Conservation (phyloP, 2,797 vertebrate species). For the Smutsia gigantea region DNA sequence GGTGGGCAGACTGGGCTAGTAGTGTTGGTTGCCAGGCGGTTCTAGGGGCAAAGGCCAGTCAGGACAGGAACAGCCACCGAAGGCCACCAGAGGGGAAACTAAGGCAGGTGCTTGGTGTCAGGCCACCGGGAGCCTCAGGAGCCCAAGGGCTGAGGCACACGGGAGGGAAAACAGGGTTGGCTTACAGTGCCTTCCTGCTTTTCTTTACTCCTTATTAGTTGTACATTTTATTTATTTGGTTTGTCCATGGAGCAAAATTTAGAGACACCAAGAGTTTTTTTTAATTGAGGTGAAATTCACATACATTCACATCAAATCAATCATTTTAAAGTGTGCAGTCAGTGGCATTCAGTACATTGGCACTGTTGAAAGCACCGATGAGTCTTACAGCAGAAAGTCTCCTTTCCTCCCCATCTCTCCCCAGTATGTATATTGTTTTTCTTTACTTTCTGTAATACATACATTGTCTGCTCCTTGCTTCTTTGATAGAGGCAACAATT, state of each 20-base stretch:
- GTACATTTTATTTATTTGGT: not conserved
- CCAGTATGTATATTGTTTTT: not conserved
- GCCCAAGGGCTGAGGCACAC: not conserved
- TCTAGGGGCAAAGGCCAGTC: not conserved
- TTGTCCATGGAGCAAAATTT: not conserved
- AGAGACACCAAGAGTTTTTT: not conserved
- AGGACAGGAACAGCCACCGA: not conserved
- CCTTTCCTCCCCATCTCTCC: not conserved
- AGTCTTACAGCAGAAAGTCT: not conserved
- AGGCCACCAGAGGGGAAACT: not conserved
- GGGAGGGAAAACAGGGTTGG: not conserved
- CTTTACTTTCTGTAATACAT: not conserved
- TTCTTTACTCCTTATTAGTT: not conserved
- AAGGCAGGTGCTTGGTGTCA: accelerated
- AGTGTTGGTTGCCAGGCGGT: not conserved
- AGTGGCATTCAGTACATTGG: not conserved
- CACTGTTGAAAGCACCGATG: not conserved
- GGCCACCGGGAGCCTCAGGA: not conserved
- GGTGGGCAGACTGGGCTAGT: not conserved
- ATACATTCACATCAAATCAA: not conserved
- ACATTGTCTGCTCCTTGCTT: not conserved
- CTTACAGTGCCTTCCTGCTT: not conserved
- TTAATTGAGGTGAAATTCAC: not conserved
- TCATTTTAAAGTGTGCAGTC: not conserved
- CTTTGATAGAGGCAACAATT: not conserved